phyloP scores from a whole-genome alignment of 2,888 invertebrate species.

The Pterobdella sp. region DNA sequence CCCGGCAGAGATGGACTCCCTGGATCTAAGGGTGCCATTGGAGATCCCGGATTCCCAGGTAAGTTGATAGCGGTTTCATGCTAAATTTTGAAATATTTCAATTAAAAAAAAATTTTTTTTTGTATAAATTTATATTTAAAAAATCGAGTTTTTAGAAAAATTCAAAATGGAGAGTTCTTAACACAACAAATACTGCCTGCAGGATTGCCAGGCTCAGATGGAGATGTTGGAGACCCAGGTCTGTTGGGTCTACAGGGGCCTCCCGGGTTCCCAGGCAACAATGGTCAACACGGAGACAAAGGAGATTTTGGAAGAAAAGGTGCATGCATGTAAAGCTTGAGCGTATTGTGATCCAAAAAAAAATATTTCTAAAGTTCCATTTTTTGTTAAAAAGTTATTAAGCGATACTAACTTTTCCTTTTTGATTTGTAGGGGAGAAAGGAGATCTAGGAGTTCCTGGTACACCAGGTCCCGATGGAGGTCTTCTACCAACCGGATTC shows the following conservation, averaged over 20 bases:
- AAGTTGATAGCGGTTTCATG: constrained; percentile 16
- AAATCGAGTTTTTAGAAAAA: background rate
- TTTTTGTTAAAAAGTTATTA: too few species aligned
- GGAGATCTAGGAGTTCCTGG: constrained; percentile 40
- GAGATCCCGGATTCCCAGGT: constrained; percentile 74
- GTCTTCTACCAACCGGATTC: constrained; percentile 67
- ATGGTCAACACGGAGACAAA: constrained; percentile 12
- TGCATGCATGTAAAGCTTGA: background rate
- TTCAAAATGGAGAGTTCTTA: background rate
- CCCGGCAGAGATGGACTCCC: constrained; percentile 39
- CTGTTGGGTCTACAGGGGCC: constrained; percentile 13
- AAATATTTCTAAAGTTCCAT: background rate
- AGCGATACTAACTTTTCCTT: too few species aligned
- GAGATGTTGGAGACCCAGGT: constrained; percentile 26
- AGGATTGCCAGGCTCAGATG: background rate
- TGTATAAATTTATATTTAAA: background rate
- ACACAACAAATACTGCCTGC: background rate
- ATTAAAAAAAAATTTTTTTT: background rate
- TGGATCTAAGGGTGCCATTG: constrained; percentile 40
- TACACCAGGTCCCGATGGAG: constrained; percentile 42
- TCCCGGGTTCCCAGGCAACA: constrained; percentile 6
- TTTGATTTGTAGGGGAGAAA: too few species aligned
- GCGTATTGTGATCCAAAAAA: background rate
- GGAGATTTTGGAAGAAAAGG: constrained; percentile 39
- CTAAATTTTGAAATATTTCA: background rate